Evolutionary conservation across 2,113 vertebrate genomes (phyloP).

Genomic region (Chroicocephalus ridibundus): DNA sequence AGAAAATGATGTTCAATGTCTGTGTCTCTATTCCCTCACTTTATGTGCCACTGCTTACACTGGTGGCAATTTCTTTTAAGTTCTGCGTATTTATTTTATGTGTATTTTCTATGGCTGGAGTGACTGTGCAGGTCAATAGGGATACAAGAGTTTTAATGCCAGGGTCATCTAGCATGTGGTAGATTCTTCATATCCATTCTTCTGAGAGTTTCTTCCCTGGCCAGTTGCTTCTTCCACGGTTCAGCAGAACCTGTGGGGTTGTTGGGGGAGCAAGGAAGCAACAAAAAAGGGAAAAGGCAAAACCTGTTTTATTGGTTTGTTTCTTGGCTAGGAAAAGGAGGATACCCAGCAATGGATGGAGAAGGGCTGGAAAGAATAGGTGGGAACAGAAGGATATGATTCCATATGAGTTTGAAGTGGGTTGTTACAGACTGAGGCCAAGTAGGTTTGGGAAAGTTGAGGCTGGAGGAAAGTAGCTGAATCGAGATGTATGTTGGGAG

Average conservation of each 20-base stretch:
- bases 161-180: neutral
- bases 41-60: neutral
- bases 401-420: neutral
- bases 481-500: neutral
- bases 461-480: neutral
- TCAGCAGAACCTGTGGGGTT: neutral
- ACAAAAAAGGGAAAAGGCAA: neutral
- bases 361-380: neutral
- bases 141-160: neutral
- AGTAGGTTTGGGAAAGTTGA: neutral
- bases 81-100: neutral
- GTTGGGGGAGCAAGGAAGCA: neutral
- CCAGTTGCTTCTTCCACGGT: neutral
- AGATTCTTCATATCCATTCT: neutral
- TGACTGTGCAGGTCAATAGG: neutral
- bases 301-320: neutral
- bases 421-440: neutral
- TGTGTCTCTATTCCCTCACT: neutral
- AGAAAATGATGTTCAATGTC: neutral
- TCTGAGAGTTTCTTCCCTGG: neutral
- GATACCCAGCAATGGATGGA: neutral
- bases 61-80: neutral
- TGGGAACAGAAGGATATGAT: neutral
- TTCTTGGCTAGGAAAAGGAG: neutral
- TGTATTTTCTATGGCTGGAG: neutral